These are phyloP conservation scores for Phoeniculus purpureus DNA, from an alignment of 2,797 vertebrate genomes.

Conservation along the genomic window DNA sequence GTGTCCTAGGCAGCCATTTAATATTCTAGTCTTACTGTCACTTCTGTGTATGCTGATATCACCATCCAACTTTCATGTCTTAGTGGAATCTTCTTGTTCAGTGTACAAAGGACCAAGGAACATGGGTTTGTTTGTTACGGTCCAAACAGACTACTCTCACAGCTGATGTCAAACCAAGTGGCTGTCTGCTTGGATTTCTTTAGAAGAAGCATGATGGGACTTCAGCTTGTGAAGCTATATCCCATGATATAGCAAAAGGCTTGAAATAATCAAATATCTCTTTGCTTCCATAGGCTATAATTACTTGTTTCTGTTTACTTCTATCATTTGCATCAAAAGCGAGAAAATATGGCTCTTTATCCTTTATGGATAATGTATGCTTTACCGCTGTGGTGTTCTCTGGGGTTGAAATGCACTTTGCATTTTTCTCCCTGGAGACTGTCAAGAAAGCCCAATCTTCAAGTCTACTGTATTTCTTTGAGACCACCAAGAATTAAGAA, in stretches of 20 bases:
- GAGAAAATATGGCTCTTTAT: not conserved
- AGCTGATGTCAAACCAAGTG: not conserved
- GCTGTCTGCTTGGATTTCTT: not conserved
- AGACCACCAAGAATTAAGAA: not conserved
- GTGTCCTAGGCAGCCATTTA: not conserved
- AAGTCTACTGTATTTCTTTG: not conserved
- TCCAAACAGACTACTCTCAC: not conserved
- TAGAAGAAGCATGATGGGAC: not conserved
- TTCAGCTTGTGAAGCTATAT: not conserved
- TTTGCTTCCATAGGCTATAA: not conserved
- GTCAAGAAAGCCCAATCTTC: not conserved
- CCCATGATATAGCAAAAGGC: rapidly evolving
- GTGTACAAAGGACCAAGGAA: not conserved
- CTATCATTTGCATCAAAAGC: not conserved
- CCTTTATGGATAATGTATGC: not conserved
- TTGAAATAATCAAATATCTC: too few species aligned
- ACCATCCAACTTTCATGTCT: not conserved
- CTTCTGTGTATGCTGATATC: not conserved
- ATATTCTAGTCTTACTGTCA: not conserved
- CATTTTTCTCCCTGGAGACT: not conserved
- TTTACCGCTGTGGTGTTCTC: not conserved
- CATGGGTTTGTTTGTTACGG: not conserved
- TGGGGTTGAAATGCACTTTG: not conserved
- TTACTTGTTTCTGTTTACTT: not conserved
- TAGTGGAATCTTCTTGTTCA: not conserved